Conservation (phyloP, 1,140 invertebrate genomes). For the Aphis craccivora region DNA sequence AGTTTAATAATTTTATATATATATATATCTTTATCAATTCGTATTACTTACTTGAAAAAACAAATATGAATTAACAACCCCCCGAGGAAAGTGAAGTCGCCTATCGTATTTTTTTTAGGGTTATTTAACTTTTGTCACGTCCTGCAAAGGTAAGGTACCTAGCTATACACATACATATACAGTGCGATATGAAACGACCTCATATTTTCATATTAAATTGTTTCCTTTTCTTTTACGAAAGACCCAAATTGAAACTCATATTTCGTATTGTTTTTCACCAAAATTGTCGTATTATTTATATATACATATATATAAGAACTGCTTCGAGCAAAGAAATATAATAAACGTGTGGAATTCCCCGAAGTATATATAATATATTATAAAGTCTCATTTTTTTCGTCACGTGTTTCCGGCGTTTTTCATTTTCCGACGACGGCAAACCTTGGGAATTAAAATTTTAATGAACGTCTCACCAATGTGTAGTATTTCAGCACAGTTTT, state of each 20-base stretch:
- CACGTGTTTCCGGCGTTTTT: not conserved
- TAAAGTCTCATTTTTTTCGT: constrained; percentile 24
- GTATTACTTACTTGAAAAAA: not conserved
- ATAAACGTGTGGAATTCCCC: constrained; percentile 23
- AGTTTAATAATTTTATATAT: not conserved
- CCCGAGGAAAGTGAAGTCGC: not conserved
- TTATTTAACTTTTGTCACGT: constrained; percentile 20
- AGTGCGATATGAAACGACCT: not conserved
- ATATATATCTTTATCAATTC: not conserved
- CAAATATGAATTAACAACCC: not conserved
- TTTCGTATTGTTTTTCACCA: constrained; percentile 19
- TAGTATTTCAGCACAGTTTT: not conserved
- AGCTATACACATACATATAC: not conserved
- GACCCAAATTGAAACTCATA: constrained; percentile 29
- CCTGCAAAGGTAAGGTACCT: not conserved
- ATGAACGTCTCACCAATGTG: not conserved
- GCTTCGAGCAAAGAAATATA: constrained; percentile 12
- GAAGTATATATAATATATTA: constrained; percentile 24
- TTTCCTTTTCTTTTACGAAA: not conserved
- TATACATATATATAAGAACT: not conserved
- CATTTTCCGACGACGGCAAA: not conserved
- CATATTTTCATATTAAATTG: constrained; percentile 33
- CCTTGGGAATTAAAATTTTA: constrained; percentile 23
- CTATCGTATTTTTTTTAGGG: not conserved
- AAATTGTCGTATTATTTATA: not conserved